A percentile compares a stretch with the other conserved stretches of the same genome.
phyloP scores from a whole-genome alignment of 2,888 invertebrate species.

The Melanotus villosus region DNA sequence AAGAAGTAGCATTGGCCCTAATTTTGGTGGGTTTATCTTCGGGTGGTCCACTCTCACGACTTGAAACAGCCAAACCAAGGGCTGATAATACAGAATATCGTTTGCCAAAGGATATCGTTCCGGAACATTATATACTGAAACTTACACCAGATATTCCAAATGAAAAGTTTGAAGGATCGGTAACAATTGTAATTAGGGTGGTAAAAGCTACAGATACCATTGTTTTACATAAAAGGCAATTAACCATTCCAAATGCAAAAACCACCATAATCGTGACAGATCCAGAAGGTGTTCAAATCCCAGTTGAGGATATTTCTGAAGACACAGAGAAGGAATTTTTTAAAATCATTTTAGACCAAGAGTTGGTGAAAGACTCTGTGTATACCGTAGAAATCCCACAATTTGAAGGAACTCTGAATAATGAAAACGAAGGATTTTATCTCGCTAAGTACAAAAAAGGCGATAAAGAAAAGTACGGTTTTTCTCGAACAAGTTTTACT shows the following conservation, averaged over 20 bases:
- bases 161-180: slow-evolving; percentile 36
- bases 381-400: slow-evolving; percentile 11
- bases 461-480: slow-evolving; percentile 38
- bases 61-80: neutral
- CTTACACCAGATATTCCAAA: slow-evolving; percentile 36
- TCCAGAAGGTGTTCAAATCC: too few relatives aligned
- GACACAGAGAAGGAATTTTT: neutral
- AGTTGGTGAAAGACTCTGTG: too few relatives aligned
- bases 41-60: neutral
- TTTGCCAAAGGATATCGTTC: slow-evolving; percentile 29
- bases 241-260: neutral
- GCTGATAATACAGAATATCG: slow-evolving; percentile 14
- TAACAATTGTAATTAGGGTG: slow-evolving; percentile 30
- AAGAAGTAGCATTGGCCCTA: neutral
- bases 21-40: neutral
- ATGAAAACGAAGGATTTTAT: slow-evolving; percentile 68
- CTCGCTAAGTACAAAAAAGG: slow-evolving; percentile 64
- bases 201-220: slow-evolving; percentile 26
- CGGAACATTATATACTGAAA: slow-evolving; percentile 23
- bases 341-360: neutral
- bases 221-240: slow-evolving; percentile 28
- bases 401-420: slow-evolving; percentile 56
- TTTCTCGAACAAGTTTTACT: too few relatives aligned
- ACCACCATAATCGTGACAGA: neutral
- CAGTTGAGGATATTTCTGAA: too few relatives aligned